Percentiles rank a stretch among this genome's conserved stretches.
phyloP scores from a whole-genome alignment of 2,888 invertebrate genomes.

The Tuta absoluta region DNA sequence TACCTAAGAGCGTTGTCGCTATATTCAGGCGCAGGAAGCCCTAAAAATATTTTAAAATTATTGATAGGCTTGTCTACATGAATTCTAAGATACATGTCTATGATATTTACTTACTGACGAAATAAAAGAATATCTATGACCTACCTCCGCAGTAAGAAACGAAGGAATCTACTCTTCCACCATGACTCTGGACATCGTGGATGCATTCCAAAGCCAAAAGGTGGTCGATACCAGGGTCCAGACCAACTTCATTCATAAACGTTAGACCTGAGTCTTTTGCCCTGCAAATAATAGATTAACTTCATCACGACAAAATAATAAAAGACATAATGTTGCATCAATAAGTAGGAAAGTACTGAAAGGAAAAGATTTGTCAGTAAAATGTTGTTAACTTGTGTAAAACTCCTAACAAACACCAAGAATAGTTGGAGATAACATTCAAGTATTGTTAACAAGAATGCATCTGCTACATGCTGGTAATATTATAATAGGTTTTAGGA shows the following conservation, averaged over 20 bases:
- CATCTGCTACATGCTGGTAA: no score
- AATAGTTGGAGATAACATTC: no score
- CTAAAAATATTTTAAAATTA: constrained; percentile 52
- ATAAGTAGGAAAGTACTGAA: no score
- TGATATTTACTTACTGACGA: neutral
- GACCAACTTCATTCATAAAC: constrained; percentile 96
- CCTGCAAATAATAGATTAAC: constrained; percentile 64
- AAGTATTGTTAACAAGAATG: no score
- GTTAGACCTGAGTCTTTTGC: constrained; percentile 95
- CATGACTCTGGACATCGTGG: constrained; percentile 92
- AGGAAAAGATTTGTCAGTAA: neutral
- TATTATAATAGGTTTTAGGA: no score
- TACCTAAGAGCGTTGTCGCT: constrained; percentile 95
- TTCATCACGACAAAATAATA: no score
- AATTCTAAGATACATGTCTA: no score
- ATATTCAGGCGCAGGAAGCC: constrained; percentile 97
- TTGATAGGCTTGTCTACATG: no score
- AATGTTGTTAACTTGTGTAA: no score
- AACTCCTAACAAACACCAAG: no score
- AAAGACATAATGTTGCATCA: no score
- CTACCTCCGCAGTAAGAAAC: constrained; percentile 96
- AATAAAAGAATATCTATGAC: neutral
- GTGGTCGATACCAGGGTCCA: constrained; percentile 99
- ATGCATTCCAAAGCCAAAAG: constrained; percentile 98
- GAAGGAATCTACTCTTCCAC: constrained; percentile 96